Evolutionary conservation across 64 coral and sea anemone genomes (phyloP), one percentile per base, ranked within the genome.

Genomic region (Trachythela sp.): DNA sequence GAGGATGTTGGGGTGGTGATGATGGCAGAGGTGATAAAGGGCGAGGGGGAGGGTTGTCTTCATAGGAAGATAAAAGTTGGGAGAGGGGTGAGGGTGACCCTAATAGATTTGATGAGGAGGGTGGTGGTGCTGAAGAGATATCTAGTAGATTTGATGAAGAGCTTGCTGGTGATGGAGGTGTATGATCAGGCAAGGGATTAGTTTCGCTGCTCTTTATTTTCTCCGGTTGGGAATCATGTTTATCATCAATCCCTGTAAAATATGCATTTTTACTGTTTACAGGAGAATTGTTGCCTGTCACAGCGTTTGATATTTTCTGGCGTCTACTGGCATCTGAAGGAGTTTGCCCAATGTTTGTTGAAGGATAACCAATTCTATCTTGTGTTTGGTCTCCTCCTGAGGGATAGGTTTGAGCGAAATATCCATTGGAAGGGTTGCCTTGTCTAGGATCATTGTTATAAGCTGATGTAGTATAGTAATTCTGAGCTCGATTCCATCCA

Each of bases 1-100:
- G 13, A 9, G 15, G 0, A 42, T 13, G 30, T 39, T 27, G 36
- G 40, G 72, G 13, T 42, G 71, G 14, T 26, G 49, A 70, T 54
- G 92, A 88, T 17, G 87, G 50, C 32, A 50, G 84, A 24, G 77
- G 14, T 10, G 88, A 31, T 43, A 77, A 88, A 45, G 92, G 68
- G 15, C 87, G 41, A 39, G 75, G 37, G 75, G 75, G 75, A 80
- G 75, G 75, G 31, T 80, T 64, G 8, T 20, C 20, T 20, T 64
- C 26, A n/a, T 64, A n/a, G 1, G 26, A 64, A 18, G 56, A 5
- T 64, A 27, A 27, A n/a, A 8, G 56, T n/a, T 20, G 26, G 20
- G 20, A 20, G 15, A 18, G 18, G 26, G 4, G 26, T 2, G 56
- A 64, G 8, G 56, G 56, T 64, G 56, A 27, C 17, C 20, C 22